Evolutionary conservation across 2,113 vertebrate species (phyloP).

Genomic region (Platanista minor): DNA sequence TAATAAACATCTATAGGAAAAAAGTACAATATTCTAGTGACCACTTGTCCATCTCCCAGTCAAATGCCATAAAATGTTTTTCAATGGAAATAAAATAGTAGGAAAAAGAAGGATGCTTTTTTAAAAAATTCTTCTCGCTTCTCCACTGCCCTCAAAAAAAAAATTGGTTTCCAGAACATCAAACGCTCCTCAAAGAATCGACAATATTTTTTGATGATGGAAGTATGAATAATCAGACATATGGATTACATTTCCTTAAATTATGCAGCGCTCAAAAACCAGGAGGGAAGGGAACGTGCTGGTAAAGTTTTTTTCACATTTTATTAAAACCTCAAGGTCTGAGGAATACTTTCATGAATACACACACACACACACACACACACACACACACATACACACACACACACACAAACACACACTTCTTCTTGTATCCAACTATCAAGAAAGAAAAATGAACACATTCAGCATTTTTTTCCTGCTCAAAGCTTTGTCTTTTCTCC

Average conservation of each 20-base stretch:
- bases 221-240: constrained; percentile 74
- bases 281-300: constrained; percentile 36
- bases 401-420: background rate
- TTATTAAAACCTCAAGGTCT: constrained; percentile 71
- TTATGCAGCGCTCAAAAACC: constrained; percentile 54
- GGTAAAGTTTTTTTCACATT: constrained; percentile 59
- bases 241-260: constrained; percentile 70
- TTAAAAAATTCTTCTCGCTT: background rate
- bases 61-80: background rate
- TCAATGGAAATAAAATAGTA: constrained; percentile 30
- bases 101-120: background rate
- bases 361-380: background rate
- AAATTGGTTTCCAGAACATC: constrained; percentile 49
- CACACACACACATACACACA: background rate
- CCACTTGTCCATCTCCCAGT: background rate
- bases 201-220: constrained; percentile 66
- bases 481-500: background rate
- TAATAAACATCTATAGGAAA: background rate
- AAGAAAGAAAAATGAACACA: background rate
- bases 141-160: background rate
- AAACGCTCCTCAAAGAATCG: constrained; percentile 59
- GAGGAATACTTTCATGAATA: constrained; percentile 48
- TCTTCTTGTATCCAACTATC: background rate
- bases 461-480: background rate
- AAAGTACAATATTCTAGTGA: background rate